Evolutionary conservation across 1,140 invertebrate species (phyloP), one percentile per base, ranked within the genome.

Genomic region (Halesus radiatus): DNA sequence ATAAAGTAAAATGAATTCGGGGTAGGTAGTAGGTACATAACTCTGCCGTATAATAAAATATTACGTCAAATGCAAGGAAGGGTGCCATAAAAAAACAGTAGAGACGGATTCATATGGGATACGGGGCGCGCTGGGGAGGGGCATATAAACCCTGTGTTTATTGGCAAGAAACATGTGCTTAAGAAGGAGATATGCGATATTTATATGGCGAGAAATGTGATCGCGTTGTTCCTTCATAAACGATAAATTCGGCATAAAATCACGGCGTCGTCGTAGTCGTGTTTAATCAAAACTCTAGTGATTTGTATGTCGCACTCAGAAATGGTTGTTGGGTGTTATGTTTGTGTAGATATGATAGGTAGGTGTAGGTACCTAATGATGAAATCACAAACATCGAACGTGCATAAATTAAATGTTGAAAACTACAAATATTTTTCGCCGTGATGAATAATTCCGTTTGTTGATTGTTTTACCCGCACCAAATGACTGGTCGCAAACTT

Each of bases 1-100:
- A 80, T 82, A 76, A 45, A 82, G 81, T 82, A 82, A 80, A 82
- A 82, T 82, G 81, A 82, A 82, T 82, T 80, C 66, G 81, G 81
- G 79, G 76, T 50, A 78, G 18, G 64, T 16, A 37, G 62, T 53
- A 53, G 45, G 70, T 73, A 73, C 22, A 73, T 73, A 75, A 75
- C 73, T 60, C 56, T 7, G 66, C 37, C 52, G 66, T 75, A 81
- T 79, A 81, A 81, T 81, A 81, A 81, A 81, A 81, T 81, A 81
- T 81, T 78, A 81, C 80, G 80, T 81, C 80, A 81, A 81, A 81
- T 81, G 80, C 80, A 81, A 81, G 80, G 70, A 81, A 81, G 80
- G 80, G 80, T 72, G 80, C 76, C 76, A 64, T 81, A 81, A 79
- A 81, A 73, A 73, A 78, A 78, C 60, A 37, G 74, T 66, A 45